phyloP scores from a whole-genome alignment of 2,113 vertebrate genomes.

The Myocastor coypus region DNA sequence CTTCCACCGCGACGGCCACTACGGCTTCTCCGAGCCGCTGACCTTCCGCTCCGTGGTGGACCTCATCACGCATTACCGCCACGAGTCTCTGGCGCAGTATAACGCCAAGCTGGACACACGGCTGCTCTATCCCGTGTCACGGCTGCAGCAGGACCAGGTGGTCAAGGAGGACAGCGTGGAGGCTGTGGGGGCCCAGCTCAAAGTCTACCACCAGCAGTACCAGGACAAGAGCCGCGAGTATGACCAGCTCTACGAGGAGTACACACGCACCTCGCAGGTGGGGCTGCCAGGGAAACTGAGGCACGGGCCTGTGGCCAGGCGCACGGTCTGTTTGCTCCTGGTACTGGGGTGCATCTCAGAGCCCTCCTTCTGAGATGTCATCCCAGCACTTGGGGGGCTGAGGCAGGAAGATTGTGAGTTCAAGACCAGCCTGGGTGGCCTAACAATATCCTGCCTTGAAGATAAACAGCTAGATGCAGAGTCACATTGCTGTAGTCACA shows the following conservation, averaged over 20 bases:
- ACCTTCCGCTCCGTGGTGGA: conserved; percentile 89
- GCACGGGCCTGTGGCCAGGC: neutral
- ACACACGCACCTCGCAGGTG: conserved; percentile 91
- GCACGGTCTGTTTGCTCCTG: neutral
- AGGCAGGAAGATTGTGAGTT: neutral
- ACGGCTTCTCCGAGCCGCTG: conserved; percentile 90
- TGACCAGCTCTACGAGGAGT: conserved; percentile 90
- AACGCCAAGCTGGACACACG: conserved; percentile 91
- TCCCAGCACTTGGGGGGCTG: neutral
- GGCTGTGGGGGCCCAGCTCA: conserved; percentile 90
- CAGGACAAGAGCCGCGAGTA: conserved; percentile 92
- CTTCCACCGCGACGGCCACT: conserved; percentile 90
- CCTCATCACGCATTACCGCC: conserved; percentile 91
- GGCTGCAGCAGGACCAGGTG: conserved; percentile 90
- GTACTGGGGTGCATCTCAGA: neutral
- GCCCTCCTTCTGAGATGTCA: neutral
- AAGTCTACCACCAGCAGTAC: conserved; percentile 91
- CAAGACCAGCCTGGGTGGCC: neutral
- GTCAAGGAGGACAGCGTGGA: conserved; percentile 89
- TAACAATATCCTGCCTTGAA: neutral
- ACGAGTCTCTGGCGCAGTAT: conserved; percentile 90
- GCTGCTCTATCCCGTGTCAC: conserved; percentile 91
- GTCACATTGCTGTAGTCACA: neutral
- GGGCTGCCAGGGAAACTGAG: accelerated
- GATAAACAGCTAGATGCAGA: too few relatives aligned